These are phyloP conservation scores for Caracal caracal DNA, from an alignment of 2,113 vertebrate species.

Conservation along the genomic window DNA sequence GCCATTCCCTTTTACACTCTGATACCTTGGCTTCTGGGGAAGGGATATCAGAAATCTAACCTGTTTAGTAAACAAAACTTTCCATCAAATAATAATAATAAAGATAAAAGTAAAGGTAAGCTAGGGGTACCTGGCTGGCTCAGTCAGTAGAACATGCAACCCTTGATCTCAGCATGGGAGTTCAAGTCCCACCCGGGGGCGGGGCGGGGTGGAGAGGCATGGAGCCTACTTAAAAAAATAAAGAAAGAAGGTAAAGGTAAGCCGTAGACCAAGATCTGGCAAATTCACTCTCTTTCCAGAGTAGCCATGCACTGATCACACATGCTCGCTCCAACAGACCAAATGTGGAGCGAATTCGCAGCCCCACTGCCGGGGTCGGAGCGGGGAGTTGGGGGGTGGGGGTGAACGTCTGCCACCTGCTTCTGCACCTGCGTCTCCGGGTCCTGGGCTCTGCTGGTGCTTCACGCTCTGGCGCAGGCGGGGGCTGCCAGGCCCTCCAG, in stretches of 20 bases:
- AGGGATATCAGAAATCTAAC: neutral
- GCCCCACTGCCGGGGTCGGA: neutral
- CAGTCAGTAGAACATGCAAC: too few relatives aligned
- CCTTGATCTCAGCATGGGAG: too few relatives aligned
- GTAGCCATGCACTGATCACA: neutral
- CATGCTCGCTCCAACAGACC: neutral
- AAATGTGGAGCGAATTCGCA: neutral
- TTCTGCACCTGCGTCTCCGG: neutral
- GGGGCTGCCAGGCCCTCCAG: constrained; percentile 79
- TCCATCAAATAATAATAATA: neutral
- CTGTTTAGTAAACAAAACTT: constrained; percentile 1
- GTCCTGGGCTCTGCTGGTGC: neutral
- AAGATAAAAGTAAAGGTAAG: neutral
- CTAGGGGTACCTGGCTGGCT: neutral
- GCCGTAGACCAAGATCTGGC: neutral
- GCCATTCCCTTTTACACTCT: neutral
- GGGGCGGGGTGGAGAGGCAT: too few relatives aligned
- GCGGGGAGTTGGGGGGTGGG: accelerated
- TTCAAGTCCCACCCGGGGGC: too few relatives aligned
- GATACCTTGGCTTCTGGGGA: neutral
- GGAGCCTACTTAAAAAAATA: too few relatives aligned
- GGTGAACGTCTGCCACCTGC: neutral
- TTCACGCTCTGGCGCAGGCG: constrained; percentile 60
- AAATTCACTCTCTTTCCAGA: neutral
- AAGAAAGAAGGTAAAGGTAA: neutral